phyloP scores from a whole-genome alignment of 37 sponge, comb jelly and placozoan genomes.

The Petrosia ficiformis region DNA sequence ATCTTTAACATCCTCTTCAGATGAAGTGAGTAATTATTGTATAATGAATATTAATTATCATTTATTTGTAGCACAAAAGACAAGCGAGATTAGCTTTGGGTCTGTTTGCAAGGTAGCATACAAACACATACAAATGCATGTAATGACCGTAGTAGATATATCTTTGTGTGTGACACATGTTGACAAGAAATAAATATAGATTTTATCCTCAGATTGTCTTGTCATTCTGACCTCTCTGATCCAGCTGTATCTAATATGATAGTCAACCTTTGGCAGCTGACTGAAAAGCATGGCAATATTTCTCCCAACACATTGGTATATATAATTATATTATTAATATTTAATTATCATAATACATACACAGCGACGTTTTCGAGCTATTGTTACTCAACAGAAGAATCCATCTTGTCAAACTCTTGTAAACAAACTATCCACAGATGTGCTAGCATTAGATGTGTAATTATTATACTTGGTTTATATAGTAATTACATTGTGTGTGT shows the following conservation, averaged over 20 bases:
- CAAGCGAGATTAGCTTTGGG: conserved; percentile 40
- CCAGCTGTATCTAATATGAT: conserved; percentile 29
- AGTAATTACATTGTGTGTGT: too few species aligned
- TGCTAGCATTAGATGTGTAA: too few species aligned
- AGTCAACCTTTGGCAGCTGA: conserved; percentile 63
- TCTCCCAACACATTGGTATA: conserved; percentile 39
- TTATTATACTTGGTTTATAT: too few species aligned
- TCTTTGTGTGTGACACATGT: too few species aligned
- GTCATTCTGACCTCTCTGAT: conserved; percentile 41
- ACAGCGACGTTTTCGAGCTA: too few species aligned
- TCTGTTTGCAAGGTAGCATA: conserved; percentile 32
- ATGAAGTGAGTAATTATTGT: conserved; percentile 35
- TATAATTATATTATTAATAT: too few species aligned
- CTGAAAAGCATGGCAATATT: conserved; percentile 20
- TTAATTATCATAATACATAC: too few species aligned
- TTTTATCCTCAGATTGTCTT: neutral
- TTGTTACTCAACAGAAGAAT: too few species aligned
- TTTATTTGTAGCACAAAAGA: neutral
- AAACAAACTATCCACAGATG: neutral
- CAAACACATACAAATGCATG: neutral
- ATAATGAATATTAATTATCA: neutral
- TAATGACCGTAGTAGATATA: too few species aligned
- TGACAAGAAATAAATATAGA: neutral
- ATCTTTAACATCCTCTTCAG: conserved; percentile 6
- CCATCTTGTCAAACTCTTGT: neutral